Evolutionary conservation across 35 echinoderm and acorn worm species (phyloP), one percentile per base, ranked within the genome.

Genomic region (Apostichopus japonicus): DNA sequence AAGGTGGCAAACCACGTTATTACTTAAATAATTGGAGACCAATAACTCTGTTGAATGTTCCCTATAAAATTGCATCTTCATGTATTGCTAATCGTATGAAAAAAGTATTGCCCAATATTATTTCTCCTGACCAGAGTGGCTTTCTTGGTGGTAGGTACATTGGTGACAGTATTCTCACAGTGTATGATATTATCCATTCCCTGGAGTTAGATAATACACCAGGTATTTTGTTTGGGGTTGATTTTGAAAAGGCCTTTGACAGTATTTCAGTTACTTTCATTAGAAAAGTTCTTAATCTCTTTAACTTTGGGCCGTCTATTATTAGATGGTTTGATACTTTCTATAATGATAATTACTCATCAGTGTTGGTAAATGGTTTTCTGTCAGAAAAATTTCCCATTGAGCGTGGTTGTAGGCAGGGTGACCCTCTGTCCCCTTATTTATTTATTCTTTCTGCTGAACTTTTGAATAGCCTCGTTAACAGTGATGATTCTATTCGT

Each of bases 71-170:
- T 23, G 54, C 57, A 7, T 72, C 56, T 51, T 14, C 15, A n/a
- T 88, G 17, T 67, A 88, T 62, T 21, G 86, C 86, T 15, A 62
- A 88, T 17, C 86, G 86, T 10, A 88, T 67, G 11, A 88, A 88
- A 88, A 6, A 5, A 27, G 86, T 88, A 19, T 27, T 88, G 14
- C 8, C 57, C 13, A 51, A 88, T 9, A 6, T 88, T 11, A 88
- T 70, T 16, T 23, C 54, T n/a, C 15, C 5, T 5, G 53, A 83
- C 4, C 80, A 83, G 55, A 83, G 55, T 54, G 80, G 80, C 17
- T 55, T 54, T 83, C 5, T 83, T 13, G 16, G 14, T 19, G 53
- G 80, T 6, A 13, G 10, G 6, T 83, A 55, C 55, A 56, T 83
- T 56, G 80, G 86, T 5, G 23, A 88, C 70, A 70, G 23, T 88